Percentiles rank a stretch among this genome's conserved stretches.
These are phyloP conservation scores for Drosophila paracracens DNA, from an alignment of 2,888 invertebrate genomes.

Conservation along the genomic window DNA sequence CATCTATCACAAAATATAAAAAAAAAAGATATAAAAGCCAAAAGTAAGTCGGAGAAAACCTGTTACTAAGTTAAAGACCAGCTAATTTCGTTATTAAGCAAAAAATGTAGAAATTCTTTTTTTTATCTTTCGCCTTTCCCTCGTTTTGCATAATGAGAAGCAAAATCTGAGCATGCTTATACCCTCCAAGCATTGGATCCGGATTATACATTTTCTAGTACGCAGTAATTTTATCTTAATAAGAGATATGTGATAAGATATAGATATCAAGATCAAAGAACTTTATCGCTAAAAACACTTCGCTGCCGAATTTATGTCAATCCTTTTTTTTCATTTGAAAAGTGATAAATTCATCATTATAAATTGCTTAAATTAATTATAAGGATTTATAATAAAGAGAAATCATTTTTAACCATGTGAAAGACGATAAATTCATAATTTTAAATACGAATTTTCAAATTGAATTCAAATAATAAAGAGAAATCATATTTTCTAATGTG, in stretches of 20 bases:
- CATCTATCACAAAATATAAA: conserved; percentile 43
- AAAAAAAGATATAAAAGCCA: conserved; percentile 3
- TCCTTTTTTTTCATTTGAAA: neutral
- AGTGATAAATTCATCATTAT: neutral
- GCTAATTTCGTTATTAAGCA: conserved; percentile 37
- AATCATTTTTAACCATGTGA: neutral
- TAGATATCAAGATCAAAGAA: neutral
- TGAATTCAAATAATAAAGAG: neutral
- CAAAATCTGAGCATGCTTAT: conserved; percentile 8
- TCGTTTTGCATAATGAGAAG: conserved; percentile 42
- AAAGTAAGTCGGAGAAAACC: conserved; percentile 46
- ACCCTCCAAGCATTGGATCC: conserved; percentile 3
- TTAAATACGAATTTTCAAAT: too few species aligned
- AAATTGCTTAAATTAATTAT: neutral
- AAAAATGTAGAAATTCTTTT: conserved; percentile 35
- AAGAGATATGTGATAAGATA: neutral
- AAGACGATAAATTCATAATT: too few species aligned
- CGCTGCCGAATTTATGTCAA: neutral
- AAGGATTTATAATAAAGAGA: neutral
- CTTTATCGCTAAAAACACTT: neutral
- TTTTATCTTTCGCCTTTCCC: conserved; percentile 41
- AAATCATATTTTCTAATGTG: neutral
- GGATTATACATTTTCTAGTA: neutral
- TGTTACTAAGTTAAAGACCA: conserved; percentile 23
- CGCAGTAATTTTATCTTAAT: neutral